Conservation (phyloP, 2,113 vertebrate genomes). For the Xyliphius kryptos region DNA sequence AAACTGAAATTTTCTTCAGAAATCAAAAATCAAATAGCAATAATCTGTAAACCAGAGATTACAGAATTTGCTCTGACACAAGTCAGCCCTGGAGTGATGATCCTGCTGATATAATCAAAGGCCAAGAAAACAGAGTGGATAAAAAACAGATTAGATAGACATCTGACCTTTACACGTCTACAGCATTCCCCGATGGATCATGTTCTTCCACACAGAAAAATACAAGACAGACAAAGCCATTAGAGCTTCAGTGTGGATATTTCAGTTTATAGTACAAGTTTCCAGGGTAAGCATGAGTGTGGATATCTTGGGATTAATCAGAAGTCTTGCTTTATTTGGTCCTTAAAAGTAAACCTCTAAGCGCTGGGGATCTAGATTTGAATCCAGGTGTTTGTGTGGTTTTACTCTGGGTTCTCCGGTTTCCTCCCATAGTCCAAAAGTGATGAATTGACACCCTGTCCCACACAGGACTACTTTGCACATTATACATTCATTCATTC, state of each 20-base stretch:
- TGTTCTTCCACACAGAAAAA: constrained; percentile 2
- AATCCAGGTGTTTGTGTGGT: no score
- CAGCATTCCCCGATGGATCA: neutral
- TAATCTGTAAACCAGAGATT: constrained; percentile 30
- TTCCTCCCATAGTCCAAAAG: no score
- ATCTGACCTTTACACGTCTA: constrained; percentile 7
- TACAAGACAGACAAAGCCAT: neutral
- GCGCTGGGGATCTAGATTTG: no score
- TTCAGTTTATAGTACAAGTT: neutral
- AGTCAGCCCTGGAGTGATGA: constrained; percentile 13
- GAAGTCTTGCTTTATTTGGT: neutral
- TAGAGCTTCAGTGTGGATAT: neutral
- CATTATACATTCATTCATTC: no score
- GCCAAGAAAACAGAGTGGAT: neutral
- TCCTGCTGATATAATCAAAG: constrained; percentile 16
- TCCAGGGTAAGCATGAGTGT: no score
- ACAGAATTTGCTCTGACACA: constrained; percentile 9
- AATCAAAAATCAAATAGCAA: constrained; percentile 27
- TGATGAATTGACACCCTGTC: no score
- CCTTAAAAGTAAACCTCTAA: no score
- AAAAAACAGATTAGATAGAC: constrained; percentile 4
- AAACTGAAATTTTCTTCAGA: neutral
- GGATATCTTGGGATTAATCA: no score
- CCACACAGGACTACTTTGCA: no score
- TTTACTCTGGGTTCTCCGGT: no score